Base-by-base conservation (phyloP, 2,113 vertebrate species). In the Hippocampus mohnikei region DNA sequence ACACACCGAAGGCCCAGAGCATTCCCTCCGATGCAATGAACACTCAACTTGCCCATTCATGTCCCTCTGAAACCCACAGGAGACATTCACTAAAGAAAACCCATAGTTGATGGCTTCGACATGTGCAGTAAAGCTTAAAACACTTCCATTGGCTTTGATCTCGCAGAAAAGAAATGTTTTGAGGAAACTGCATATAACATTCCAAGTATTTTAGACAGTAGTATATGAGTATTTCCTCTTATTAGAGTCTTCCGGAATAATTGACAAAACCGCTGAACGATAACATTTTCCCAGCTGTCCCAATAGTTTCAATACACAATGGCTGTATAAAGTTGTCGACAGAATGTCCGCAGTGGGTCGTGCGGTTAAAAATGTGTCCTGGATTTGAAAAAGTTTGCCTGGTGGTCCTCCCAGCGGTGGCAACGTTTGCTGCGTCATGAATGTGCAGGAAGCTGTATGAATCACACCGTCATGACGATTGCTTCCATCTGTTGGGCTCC, bases 361-460 rank as follows among this genome's bases (percentile, higher is more conserved):
- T 27, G 18, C 15, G 41, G 52, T 37, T 13, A 29, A 15, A 15
- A 15, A 10, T 56, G 9, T 27, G 33, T 37, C 0, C 33, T 37
- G 48, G 11, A 23, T 56, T 66, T 27, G n/a, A 15, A 62, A 37
- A 50, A 46, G 63, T 18, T 48, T 59, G 40, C n/a, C 1, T 15
- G 1, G 40, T 27, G 44, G 23, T 77, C 27, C 40, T 40, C 64
- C 44, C 52, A 44, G 66, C 25, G 23, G 58, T 65, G 18, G 64
- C 29, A 13, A 0, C 46, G 48, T 69, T 48, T 52, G 66, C 69
- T 66, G 55, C 29, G 27, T 44, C 46, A 23, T n/a, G 18, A 18
- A 55, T 69, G 53, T 0, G 50, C 23, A 3, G 77, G 74, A 77
- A 79, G 61, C 69, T 66, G 71, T 29, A 59, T 59, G 56, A 59